Evolutionary conservation across 2,888 invertebrate species (phyloP).

Genomic region (Dynastes maya): DNA sequence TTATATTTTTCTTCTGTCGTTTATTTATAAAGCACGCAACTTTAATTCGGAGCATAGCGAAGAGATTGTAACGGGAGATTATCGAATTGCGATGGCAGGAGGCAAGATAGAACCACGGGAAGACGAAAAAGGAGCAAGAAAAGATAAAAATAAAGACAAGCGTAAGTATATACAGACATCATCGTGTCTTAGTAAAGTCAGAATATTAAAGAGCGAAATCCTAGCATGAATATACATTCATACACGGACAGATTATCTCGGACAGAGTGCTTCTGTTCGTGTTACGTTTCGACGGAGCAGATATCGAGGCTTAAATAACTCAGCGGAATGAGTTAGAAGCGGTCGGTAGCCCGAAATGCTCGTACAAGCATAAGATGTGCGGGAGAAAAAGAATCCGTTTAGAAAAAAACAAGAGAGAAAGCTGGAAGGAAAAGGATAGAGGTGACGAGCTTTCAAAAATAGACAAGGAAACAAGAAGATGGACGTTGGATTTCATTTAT

Average conservation of each 20-base stretch:
- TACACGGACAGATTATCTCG: conserved; percentile 38
- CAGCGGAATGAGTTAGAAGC: conserved; percentile 9
- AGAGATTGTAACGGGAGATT: conserved; percentile 37
- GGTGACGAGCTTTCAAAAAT: neutral
- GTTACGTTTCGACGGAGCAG: conserved; percentile 16
- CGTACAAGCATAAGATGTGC: neutral
- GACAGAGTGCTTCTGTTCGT: conserved; percentile 35
- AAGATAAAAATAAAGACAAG: conserved; percentile 15
- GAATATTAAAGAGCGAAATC: conserved; percentile 15
- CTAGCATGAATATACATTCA: neutral
- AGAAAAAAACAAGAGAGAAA: no score
- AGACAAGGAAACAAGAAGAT: neutral
- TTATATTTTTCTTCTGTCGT: conserved; percentile 39
- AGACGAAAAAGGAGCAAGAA: neutral
- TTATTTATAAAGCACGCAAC: conserved; percentile 46
- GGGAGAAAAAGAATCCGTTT: neutral
- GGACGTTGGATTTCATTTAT: conserved; percentile 22
- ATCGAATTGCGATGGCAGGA: conserved; percentile 3
- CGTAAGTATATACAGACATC: conserved; percentile 33
- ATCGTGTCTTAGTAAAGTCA: conserved; percentile 12
- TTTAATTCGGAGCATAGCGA: conserved; percentile 38
- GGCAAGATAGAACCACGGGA: neutral
- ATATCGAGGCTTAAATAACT: conserved; percentile 23
- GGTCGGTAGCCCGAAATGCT: neutral
- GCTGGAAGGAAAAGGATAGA: neutral